Percentiles rank a stretch among this genome's conserved stretches.
phyloP scores from a whole-genome alignment of 2,113 vertebrate species.

The Tringa solitaria region DNA sequence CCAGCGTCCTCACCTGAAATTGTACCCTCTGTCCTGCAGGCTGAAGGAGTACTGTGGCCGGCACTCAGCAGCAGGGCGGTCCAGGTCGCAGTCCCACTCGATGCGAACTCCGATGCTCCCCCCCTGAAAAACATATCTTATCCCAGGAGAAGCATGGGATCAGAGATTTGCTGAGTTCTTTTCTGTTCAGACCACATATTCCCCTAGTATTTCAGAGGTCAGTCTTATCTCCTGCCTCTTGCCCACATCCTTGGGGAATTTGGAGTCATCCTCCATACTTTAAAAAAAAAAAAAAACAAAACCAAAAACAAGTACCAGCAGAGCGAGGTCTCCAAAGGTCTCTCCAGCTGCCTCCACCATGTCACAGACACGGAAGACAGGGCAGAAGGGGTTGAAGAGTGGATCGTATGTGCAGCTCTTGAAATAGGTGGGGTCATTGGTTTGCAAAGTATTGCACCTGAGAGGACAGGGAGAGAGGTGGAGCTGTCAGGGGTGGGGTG shows the following conservation, averaged over 20 bases:
- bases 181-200: neutral
- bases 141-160: neutral
- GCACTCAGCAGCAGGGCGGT: conserved; percentile 6
- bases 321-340: conserved; percentile 64
- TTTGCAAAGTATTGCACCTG: conserved; percentile 72
- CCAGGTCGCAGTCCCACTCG: conserved; percentile 73
- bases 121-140: conserved; percentile 54
- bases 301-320: conserved; percentile 53
- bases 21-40: conserved; percentile 69
- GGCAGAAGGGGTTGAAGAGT: conserved; percentile 60
- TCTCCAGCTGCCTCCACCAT: conserved; percentile 66
- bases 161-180: neutral
- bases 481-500: accelerated
- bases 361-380: conserved; percentile 70
- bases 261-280: neutral
- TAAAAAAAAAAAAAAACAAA: no score
- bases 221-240: neutral
- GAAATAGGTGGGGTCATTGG: conserved; percentile 70
- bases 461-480: neutral
- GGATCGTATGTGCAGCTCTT: conserved; percentile 67
- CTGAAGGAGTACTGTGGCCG: conserved; percentile 70
- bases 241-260: neutral
- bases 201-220: neutral
- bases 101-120: conserved; percentile 65
- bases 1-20: conserved; percentile 69